These are phyloP conservation scores for Meles meles DNA, from an alignment of 2,113 vertebrate genomes.

Conservation along the genomic window DNA sequence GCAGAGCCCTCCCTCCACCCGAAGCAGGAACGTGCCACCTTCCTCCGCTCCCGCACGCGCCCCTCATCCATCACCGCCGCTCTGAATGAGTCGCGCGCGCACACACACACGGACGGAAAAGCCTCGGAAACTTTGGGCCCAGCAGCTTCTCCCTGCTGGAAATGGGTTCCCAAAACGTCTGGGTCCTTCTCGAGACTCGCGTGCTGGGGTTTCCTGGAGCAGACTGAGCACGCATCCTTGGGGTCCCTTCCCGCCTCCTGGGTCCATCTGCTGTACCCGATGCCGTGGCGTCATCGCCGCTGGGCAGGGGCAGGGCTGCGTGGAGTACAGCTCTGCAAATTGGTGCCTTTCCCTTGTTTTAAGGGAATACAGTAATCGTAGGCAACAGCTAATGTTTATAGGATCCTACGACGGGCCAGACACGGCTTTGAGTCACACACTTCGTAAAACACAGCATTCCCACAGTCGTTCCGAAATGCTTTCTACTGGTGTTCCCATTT, in stretches of 20 bases:
- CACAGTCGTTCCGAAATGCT: neutral
- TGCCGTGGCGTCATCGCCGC: neutral
- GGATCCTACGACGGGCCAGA: neutral
- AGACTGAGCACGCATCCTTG: neutral
- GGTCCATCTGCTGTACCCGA: neutral
- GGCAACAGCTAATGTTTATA: neutral
- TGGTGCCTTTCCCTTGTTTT: neutral
- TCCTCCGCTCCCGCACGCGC: neutral
- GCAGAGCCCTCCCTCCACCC: neutral
- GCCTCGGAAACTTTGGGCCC: neutral
- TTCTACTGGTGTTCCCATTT: neutral
- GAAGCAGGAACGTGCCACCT: neutral
- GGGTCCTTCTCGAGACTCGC: neutral
- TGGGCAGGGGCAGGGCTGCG: neutral
- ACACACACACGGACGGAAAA: neutral
- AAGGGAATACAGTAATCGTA: neutral
- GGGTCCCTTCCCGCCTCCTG: neutral
- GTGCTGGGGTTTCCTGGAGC: neutral
- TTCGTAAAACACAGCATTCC: neutral
- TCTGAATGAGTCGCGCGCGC: neutral
- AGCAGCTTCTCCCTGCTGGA: neutral
- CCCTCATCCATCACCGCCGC: neutral
- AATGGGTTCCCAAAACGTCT: neutral
- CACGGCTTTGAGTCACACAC: neutral
- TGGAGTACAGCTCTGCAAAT: neutral